These are phyloP conservation scores for Drosophila nikananu DNA, from an alignment of 1,140 invertebrate species.

Conservation along the genomic window DNA sequence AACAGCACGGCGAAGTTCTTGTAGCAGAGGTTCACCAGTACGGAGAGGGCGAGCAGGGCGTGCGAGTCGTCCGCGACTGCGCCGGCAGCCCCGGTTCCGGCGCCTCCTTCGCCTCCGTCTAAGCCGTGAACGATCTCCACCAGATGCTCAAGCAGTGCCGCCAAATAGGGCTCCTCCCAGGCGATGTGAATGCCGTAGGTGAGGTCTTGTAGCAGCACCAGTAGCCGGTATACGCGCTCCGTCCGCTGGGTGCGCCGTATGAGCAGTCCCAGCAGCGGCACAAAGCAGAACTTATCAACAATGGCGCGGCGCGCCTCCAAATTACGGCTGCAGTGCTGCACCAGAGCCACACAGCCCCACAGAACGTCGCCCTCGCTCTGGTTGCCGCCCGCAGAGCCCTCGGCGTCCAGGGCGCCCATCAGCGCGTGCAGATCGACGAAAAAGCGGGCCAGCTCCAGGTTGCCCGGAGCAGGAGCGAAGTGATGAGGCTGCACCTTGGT, in stretches of 20 bases:
- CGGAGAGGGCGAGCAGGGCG: slow-evolving; percentile 86
- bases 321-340: slow-evolving; percentile 86
- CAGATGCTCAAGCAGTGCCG: slow-evolving; percentile 86
- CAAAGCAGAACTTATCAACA: slow-evolving; percentile 87
- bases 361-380: slow-evolving; percentile 61
- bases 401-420: slow-evolving; percentile 73
- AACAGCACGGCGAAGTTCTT: slow-evolving; percentile 88
- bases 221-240: slow-evolving; percentile 85
- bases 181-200: slow-evolving; percentile 87
- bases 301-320: slow-evolving; percentile 85
- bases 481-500: slow-evolving; percentile 69
- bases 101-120: slow-evolving; percentile 18
- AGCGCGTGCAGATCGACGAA: slow-evolving; percentile 78
- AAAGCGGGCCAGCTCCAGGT: slow-evolving; percentile 73
- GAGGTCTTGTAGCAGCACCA: slow-evolving; percentile 87
- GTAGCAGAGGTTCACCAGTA: slow-evolving; percentile 87
- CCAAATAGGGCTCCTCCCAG: slow-evolving; percentile 87
- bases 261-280: slow-evolving; percentile 86
- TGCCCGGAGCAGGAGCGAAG: slow-evolving; percentile 53
- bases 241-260: slow-evolving; percentile 66
- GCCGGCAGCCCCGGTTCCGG: background rate
- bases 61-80: slow-evolving; percentile 76
- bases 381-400: slow-evolving; percentile 26
- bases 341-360: slow-evolving; percentile 86
- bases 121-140: slow-evolving; percentile 80